Evolutionary conservation across 2,113 vertebrate species (phyloP), one percentile per base, ranked within the genome.

Genomic region (Pollimyrus isidori): DNA sequence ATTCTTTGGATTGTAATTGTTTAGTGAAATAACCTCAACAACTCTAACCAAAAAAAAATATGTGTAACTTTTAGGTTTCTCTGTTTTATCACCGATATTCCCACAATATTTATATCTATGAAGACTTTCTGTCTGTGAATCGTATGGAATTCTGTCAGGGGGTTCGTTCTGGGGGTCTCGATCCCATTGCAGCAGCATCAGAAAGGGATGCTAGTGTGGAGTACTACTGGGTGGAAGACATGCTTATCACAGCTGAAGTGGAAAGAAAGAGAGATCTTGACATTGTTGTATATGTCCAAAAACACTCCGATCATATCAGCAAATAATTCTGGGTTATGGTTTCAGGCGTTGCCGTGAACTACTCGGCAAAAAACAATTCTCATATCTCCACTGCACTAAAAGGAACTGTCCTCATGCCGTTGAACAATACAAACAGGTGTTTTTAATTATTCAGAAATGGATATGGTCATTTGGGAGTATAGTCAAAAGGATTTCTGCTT

Each of bases 21-120:
- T 86, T 86, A 49, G 49, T 62, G 89, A 65, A 58, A 90, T 88
- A 90, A 91, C 88, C 92, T 92, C 94, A 96, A 94, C 93, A 96
- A 95, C 95, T 92, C 86, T 87, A 95, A 95, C 94, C 94, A 95
- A 95, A 96, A 93, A 56, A 91, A 82, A 92, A 91, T 30, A 92
- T 87, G 80, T 88, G 90, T 90, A 90, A 89, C 91, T 86, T 90
- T 10, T 91, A 85, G 87, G 56, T 86, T 45, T 19, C 62, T 87
- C 76, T 89, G 90, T 88, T 45, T 82, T 30, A 84, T 45, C 39
- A 50, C 48, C n/a, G 30, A 17, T 52, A 23, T 76, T 49, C 83
- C 73, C 86, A 53, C 46, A 65, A 49, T 87, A 53, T 87, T 90
- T 90, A 35, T 69, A 21, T 87, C 23, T 86, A 80, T 69, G 35